A percentile compares a stretch with the other conserved stretches of the same genome.
Conservation (phyloP, 2,797 vertebrate genomes). For the Parotocinclus haroldoi region DNA sequence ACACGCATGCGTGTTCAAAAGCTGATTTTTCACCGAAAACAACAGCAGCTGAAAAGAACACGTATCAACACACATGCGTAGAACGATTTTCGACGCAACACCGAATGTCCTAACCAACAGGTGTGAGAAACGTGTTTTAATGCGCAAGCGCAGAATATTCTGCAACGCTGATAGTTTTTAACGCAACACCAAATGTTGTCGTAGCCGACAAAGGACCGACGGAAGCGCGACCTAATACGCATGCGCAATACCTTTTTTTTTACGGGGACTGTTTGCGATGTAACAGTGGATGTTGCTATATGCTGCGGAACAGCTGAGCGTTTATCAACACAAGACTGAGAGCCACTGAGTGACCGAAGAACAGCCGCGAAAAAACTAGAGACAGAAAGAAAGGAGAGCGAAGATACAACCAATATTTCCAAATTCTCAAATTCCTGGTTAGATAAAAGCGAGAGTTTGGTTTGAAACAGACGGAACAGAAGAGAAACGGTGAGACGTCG, state of each 20-base stretch:
- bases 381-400: neutral
- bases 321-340: slow-evolving; percentile 34
- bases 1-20: too few species aligned
- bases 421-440: neutral
- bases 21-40: too few species aligned
- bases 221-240: neutral
- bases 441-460: neutral
- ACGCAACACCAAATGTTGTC: neutral
- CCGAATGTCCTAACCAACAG: too few species aligned
- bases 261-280: neutral
- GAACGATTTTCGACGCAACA: too few species aligned
- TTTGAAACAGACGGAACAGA: slow-evolving; percentile 8
- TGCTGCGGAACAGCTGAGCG: slow-evolving; percentile 37
- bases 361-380: neutral
- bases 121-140: too few species aligned
- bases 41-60: too few species aligned
- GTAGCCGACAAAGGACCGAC: neutral
- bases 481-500: slow-evolving; percentile 18
- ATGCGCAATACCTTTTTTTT: slow-evolving; percentile 7
- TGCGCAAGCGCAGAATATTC: too few species aligned
- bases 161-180: neutral
- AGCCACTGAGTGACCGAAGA: neutral
- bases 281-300: slow-evolving; percentile 44
- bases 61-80: too few species aligned
- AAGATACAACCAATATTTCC: neutral